Conservation (phyloP, 2,797 vertebrate species). For the Lerista edwardsae region DNA sequence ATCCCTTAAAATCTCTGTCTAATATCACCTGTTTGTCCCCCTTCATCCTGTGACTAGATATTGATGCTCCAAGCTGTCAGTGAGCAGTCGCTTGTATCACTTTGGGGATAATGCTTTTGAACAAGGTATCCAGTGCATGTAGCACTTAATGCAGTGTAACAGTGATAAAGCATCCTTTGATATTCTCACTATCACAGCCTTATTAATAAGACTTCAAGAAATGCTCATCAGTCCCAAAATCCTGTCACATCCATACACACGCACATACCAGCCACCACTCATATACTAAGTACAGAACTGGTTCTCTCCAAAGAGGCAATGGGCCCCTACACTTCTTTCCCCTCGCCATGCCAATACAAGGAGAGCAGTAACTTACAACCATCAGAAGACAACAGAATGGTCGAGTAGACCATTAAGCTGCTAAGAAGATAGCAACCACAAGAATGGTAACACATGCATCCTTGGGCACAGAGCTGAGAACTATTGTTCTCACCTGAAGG, state of each 20-base stretch:
- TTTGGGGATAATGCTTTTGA: not conserved
- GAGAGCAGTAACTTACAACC: not conserved
- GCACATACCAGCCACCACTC: too few species aligned
- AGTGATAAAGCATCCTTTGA: constrained; percentile 13
- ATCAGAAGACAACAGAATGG: not conserved
- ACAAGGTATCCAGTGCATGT: not conserved
- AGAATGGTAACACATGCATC: not conserved
- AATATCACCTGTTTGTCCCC: constrained; percentile 19
- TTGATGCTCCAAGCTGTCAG: constrained; percentile 25
- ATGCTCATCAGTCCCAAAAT: not conserved
- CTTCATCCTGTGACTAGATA: constrained; percentile 22
- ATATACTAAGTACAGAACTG: not conserved
- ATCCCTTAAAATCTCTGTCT: not conserved
- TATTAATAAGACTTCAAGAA: not conserved
- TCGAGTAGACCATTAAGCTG: not conserved
- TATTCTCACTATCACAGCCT: constrained; percentile 32
- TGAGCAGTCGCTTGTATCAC: not conserved
- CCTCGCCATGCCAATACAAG: not conserved
- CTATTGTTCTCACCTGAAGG: not conserved
- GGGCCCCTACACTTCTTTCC: not conserved
- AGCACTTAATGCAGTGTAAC: constrained; percentile 27
- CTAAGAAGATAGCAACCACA: not conserved
- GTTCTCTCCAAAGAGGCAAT: not conserved
- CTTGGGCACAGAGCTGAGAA: not conserved
- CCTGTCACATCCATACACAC: not conserved